phyloP scores from a whole-genome alignment of 2,888 invertebrate genomes.

The Monopis laevigella region DNA sequence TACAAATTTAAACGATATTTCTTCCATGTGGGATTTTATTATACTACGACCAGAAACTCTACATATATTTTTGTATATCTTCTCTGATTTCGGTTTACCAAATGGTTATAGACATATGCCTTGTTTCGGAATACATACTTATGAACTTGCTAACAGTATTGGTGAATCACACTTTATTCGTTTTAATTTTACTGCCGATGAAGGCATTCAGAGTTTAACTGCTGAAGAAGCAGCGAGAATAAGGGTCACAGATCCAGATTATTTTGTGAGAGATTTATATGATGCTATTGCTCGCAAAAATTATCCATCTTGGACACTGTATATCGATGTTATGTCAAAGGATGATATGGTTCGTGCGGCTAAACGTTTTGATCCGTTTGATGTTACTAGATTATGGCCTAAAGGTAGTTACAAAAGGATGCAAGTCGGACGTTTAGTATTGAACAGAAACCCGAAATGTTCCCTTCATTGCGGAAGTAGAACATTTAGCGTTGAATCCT shows the following conservation, averaged over 20 bases:
- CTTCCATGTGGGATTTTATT: constrained; percentile 60
- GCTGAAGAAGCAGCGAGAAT: constrained; percentile 29
- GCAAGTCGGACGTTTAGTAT: constrained; percentile 52
- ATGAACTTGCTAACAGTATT: constrained; percentile 49
- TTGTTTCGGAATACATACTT: constrained; percentile 55
- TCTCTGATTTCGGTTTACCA: constrained; percentile 59
- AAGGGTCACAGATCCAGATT: constrained; percentile 36
- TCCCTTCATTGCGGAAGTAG: constrained; percentile 57
- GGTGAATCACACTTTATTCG: constrained; percentile 48
- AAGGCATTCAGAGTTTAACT: constrained; percentile 43
- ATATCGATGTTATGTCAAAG: constrained; percentile 45
- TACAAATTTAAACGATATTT: constrained; percentile 40
- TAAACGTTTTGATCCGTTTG: constrained; percentile 56
- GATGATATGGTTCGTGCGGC: constrained; percentile 36
- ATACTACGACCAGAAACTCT: constrained; percentile 50
- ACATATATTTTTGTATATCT: constrained; percentile 52
- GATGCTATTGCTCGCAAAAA: constrained; percentile 34
- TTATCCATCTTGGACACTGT: constrained; percentile 48
- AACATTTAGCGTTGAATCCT: constrained; percentile 58
- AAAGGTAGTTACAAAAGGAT: constrained; percentile 53
- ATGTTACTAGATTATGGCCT: constrained; percentile 48
- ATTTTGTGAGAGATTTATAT: constrained; percentile 36
- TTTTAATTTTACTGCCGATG: constrained; percentile 32
- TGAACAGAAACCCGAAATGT: constrained; percentile 57
- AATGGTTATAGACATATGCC: constrained; percentile 63